phyloP scores from a whole-genome alignment of 2,888 invertebrate species.

The Argynnis bischoffii region DNA sequence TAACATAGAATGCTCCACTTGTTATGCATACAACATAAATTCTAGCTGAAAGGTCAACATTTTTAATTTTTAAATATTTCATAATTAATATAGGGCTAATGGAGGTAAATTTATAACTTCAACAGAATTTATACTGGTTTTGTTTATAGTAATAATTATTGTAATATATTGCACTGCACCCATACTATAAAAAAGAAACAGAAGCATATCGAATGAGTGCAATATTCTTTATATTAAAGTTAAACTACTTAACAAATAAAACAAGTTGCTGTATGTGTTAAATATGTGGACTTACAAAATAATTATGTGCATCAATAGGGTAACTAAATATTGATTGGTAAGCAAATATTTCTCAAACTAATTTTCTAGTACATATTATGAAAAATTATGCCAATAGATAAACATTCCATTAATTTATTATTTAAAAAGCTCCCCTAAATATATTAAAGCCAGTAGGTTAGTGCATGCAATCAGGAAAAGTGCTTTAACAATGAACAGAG shows the following conservation, averaged over 20 bases:
- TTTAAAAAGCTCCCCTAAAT: slow-evolving; percentile 62
- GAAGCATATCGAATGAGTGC: slow-evolving; percentile 41
- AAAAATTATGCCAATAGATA: slow-evolving; percentile 69
- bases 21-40: slow-evolving; percentile 47
- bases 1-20: slow-evolving; percentile 49
- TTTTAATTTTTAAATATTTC: slow-evolving; percentile 40
- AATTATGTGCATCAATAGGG: slow-evolving; percentile 48
- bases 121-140: slow-evolving; percentile 19
- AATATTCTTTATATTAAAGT: slow-evolving; percentile 27
- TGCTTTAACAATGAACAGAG: slow-evolving; percentile 67
- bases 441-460: slow-evolving; percentile 70
- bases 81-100: slow-evolving; percentile 21
- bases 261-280: slow-evolving; percentile 14
- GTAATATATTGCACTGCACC: slow-evolving; percentile 69
- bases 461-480: slow-evolving; percentile 74
- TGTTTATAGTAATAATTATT: slow-evolving; percentile 18
- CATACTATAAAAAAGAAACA: slow-evolving; percentile 50
- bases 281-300: slow-evolving; percentile 21
- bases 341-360: slow-evolving; percentile 51
- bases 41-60: slow-evolving; percentile 62
- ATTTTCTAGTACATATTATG: slow-evolving; percentile 42
- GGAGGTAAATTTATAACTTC: slow-evolving; percentile 19
- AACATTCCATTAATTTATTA: slow-evolving; percentile 47
- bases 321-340: slow-evolving; percentile 49
- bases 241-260: slow-evolving; percentile 20